Evolutionary conservation across 2,888 invertebrate species (phyloP), one percentile per base, ranked within the genome.

Genomic region (Aricia artaxerxes): DNA sequence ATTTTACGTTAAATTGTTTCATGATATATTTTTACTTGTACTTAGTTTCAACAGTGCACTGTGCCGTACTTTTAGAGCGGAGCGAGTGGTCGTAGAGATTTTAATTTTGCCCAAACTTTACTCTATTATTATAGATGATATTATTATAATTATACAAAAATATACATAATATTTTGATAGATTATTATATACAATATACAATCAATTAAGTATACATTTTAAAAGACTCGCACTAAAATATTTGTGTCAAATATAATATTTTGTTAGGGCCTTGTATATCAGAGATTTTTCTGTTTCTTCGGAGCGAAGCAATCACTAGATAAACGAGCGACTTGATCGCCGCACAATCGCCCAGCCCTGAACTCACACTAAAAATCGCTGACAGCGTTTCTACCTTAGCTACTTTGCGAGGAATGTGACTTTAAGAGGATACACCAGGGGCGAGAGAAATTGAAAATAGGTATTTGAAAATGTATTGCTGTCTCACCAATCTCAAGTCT

Each of bases 201-300:
- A 35, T 69, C 31, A 31, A 64, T 13, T 64, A 69, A 35, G 31
- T 31, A n/a, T 61, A 9, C 11, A 64, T 35, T 13, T 35, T 38
- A 35, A 16, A 69, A 69, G 69, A 69, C 69, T 38, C 35, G 35
- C 35, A 38, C 35, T 31, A 16, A 69, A 35, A 69, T 69, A 16
- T 16, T 57, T 69, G 35, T 69, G 69, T 69, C 69, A 69, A 69
- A 38, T 35, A 24, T 61, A 69, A 24, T 61, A 69, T 69, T 38
- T 69, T 69, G 31, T 24, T 64, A 31, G 7, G 7, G 35, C 11
- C 24, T 64, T 11, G 9, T 11, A 64, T 64, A 3, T 7, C 11
- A 57, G 16, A 13, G 16, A 53, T 57, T 57, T 53, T 57, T 16
- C 13, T 16, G 57, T 57, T 57, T 16, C 16, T 57, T 57, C 24